phyloP scores from a whole-genome alignment of 2,113 vertebrate species.

The Dipodomys ordii region DNA sequence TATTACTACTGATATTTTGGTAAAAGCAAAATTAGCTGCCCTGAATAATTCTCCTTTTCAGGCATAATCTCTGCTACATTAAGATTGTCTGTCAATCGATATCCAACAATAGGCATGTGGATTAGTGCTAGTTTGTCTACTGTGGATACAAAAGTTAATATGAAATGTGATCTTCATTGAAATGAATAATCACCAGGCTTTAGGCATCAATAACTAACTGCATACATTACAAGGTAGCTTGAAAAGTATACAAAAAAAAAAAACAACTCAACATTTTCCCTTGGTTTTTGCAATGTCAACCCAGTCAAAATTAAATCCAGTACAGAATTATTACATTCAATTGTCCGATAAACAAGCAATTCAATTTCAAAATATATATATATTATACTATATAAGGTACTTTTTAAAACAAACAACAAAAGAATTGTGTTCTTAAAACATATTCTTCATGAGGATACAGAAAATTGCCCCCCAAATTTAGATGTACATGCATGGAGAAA shows the following conservation, averaged over 20 bases:
- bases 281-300: conserved; percentile 72
- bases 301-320: conserved; percentile 79
- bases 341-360: conserved; percentile 85
- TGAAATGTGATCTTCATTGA: conserved; percentile 85
- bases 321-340: conserved; percentile 87
- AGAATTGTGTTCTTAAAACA: conserved; percentile 71
- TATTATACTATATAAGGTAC: conserved; percentile 87
- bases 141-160: conserved; percentile 88
- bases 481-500: conserved; percentile 62
- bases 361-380: conserved; percentile 81
- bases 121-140: conserved; percentile 87
- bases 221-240: conserved; percentile 80
- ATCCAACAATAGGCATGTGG: conserved; percentile 86
- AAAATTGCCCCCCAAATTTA: conserved; percentile 73
- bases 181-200: conserved; percentile 85
- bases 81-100: conserved; percentile 82
- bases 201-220: conserved; percentile 83
- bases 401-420: conserved; percentile 81
- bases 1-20: conserved; percentile 86
- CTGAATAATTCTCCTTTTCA: conserved; percentile 85
- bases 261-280: conserved; percentile 62
- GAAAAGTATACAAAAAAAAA: conserved; percentile 77
- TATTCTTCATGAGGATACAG: conserved; percentile 69
- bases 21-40: conserved; percentile 90
- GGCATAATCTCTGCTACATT: conserved; percentile 79